Conservation (phyloP, 2,113 vertebrate species). For the Ptychochromis oligacanthus region DNA sequence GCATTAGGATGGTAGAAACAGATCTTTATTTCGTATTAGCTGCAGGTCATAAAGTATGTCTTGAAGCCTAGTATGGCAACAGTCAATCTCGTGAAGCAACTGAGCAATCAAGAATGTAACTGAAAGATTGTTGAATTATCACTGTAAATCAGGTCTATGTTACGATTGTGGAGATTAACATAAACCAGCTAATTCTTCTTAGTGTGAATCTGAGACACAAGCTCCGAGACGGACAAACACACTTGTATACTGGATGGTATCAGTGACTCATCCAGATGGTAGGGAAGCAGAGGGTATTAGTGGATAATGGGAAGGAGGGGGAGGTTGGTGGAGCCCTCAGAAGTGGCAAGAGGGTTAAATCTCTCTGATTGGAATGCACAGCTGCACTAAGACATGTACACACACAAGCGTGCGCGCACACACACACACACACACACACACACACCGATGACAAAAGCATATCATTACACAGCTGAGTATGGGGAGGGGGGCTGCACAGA, state of each 20-base stretch:
- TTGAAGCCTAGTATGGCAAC: neutral
- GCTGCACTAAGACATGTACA: conserved; percentile 56
- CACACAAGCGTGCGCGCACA: neutral
- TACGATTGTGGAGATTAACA: neutral
- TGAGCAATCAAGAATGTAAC: neutral
- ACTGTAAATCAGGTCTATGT: neutral
- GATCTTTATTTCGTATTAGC: neutral
- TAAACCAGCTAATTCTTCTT: conserved; percentile 28
- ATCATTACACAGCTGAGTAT: conserved; percentile 72
- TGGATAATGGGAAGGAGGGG: conserved; percentile 40
- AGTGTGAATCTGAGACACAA: neutral
- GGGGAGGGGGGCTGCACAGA: conserved; percentile 43
- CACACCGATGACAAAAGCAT: conserved; percentile 8
- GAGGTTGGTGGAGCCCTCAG: neutral
- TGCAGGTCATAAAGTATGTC: neutral
- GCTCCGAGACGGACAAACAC: conserved; percentile 9
- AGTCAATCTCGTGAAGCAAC: neutral
- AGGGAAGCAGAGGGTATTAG: conserved; percentile 54
- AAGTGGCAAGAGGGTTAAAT: conserved; percentile 68
- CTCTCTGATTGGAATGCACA: conserved; percentile 77
- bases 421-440: neutral
- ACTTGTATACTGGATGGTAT: conserved; percentile 21
- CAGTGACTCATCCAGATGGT: conserved; percentile 63
- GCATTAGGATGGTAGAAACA: neutral
- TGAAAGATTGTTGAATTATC: neutral